Evolutionary conservation across 2,797 vertebrate genomes (phyloP), one percentile per base, ranked within the genome.

Genomic region (Chaetophractus vellerosus): DNA sequence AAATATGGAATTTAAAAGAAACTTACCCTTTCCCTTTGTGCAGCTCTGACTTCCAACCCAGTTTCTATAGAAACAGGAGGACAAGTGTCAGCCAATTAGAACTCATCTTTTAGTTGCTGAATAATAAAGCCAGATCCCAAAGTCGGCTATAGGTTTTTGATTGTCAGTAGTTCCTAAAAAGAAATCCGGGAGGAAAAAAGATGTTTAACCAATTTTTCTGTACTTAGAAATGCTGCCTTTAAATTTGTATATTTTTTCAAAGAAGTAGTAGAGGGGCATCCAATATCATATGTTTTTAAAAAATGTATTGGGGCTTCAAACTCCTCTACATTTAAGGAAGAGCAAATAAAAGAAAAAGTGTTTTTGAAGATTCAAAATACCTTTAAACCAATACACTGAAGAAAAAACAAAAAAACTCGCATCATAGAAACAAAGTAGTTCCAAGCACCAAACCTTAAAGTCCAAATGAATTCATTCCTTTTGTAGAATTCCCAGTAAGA

Each of bases 21-120:
- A 98, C 97, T 97, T 98, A 97, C 97, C 97, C 97, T 95, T 97
- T 98, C 96, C 96, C 97, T 97, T 85, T 97, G 96, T 96, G 96
- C 83, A 97, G 96, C 94, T 97, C 96, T 98, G 96, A 97, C 96
- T 97, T 97, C 88, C 96, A 97, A 95, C 96, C 96, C 95, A 97
- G 93, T 97, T 97, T 97, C 96, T 97, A 97, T 48, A 97, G 95
- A 97, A 98, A 98, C 92, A 97, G 94, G 84, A 97, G 79, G 92
- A 94, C 95, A 97, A 97, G 90, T 95, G 94, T 91, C 94, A 97
- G 75, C 92, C 97, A 93, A 95, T 97, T 95, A 97, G 95, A 97
- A 96, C 94, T 96, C 96, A 97, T 97, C 96, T 96, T 97, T 97
- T 96, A 96, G 93, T 81, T 94, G 97, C 52, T 95, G 97, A 95